Evolutionary conservation across 2,888 invertebrate genomes (phyloP).

Genomic region (Drosophila anceps): DNA sequence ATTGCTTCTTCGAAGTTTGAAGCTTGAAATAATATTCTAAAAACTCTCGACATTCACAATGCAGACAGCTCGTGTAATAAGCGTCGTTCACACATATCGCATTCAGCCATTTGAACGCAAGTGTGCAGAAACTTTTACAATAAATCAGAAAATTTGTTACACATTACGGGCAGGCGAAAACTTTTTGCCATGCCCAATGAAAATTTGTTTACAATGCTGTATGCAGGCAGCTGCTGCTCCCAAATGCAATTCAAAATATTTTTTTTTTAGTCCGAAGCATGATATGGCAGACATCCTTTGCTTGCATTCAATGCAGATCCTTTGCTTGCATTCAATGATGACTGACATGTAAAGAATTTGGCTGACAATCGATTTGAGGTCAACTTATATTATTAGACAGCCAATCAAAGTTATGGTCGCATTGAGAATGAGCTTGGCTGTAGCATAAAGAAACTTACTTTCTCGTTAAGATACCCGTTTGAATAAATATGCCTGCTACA

Average conservation of each 20-base stretch:
- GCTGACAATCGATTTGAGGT: background rate
- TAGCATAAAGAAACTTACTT: background rate
- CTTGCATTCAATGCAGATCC: background rate
- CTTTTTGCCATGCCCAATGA: slow-evolving; percentile 52
- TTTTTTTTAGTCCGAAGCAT: background rate
- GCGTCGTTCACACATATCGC: slow-evolving; percentile 49
- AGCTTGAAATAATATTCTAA: slow-evolving; percentile 18
- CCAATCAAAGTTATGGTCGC: background rate
- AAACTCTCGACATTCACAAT: slow-evolving; percentile 1
- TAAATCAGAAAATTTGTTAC: slow-evolving; percentile 69
- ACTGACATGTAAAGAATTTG: background rate
- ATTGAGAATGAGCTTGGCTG: background rate
- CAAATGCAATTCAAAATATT: slow-evolving; percentile 17
- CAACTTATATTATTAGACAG: background rate
- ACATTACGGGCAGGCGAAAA: slow-evolving; percentile 52
- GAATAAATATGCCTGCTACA: no score
- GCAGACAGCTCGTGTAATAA: slow-evolving; percentile 38
- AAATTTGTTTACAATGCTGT: slow-evolving; percentile 67
- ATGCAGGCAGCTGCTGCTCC: slow-evolving; percentile 32
- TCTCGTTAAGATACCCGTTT: background rate
- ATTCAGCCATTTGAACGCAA: slow-evolving; percentile 57
- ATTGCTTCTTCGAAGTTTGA: slow-evolving; percentile 3
- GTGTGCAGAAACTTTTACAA: slow-evolving; percentile 64
- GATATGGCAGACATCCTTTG: background rate
- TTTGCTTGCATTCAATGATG: background rate